Conservation (phyloP, 2,797 vertebrate genomes). For the Heliangelus exortis region DNA sequence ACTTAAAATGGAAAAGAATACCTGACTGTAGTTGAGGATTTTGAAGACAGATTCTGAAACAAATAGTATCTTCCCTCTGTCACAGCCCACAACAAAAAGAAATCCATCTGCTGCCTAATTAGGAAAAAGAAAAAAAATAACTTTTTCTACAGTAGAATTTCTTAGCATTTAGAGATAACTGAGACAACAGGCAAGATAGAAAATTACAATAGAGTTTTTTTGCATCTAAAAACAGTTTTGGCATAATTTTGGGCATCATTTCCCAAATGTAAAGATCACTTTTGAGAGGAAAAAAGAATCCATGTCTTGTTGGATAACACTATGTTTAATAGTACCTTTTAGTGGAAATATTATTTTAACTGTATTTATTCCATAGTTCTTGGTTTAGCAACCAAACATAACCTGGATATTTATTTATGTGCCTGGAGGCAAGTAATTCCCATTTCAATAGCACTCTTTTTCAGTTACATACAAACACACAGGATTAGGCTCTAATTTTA, state of each 20-base stretch:
- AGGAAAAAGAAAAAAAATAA: not conserved
- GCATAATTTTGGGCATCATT: not conserved
- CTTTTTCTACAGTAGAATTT: not conserved
- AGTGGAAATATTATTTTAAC: constrained; percentile 19
- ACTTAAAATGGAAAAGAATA: constrained; percentile 68
- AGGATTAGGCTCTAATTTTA: not conserved
- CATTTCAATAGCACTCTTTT: not conserved
- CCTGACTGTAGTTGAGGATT: constrained; percentile 99
- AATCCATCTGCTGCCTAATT: constrained; percentile 96
- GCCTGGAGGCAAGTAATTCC: not conserved
- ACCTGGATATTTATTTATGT: constrained; percentile 4
- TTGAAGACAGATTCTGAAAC: constrained; percentile 99
- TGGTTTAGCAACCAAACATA: not conserved
- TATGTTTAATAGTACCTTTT: not conserved
- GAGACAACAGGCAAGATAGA: constrained; percentile 25
- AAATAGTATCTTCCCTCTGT: constrained; percentile 98
- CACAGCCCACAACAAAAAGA: constrained; percentile 98
- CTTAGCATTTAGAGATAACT: constrained; percentile 20
- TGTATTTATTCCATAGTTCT: not conserved
- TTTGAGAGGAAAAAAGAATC: constrained; percentile 17
- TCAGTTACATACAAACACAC: not conserved
- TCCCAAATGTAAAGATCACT: constrained; percentile 36
- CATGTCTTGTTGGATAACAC: not conserved
- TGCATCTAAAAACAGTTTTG: constrained; percentile 15
- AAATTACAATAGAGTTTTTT: not conserved